Conservation (phyloP, 2,888 invertebrate species). For the Pogonocherus hispidulus region DNA sequence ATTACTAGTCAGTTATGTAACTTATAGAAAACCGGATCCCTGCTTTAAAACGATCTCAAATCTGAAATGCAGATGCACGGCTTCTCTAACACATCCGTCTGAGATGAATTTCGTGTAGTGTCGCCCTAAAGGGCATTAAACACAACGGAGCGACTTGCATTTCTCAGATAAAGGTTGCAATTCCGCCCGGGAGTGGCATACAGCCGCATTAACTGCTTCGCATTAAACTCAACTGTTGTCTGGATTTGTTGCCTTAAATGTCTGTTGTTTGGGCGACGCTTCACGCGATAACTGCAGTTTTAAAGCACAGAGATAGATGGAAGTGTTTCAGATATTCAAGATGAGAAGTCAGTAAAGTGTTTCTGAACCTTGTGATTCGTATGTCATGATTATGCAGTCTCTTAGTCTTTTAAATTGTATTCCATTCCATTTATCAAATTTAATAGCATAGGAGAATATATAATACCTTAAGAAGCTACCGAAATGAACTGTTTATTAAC, state of each 20-base stretch:
- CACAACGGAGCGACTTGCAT: constrained; percentile 21
- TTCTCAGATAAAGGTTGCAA: constrained; percentile 31
- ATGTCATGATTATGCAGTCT: no score
- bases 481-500: no score
- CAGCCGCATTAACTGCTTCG: constrained; percentile 26
- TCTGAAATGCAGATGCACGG: not conserved
- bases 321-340: not conserved
- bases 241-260: constrained; percentile 37
- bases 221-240: constrained; percentile 33
- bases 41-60: not conserved
- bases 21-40: no score
- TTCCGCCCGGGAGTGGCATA: constrained; percentile 18
- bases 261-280: constrained; percentile 27
- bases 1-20: no score
- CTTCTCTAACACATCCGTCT: not conserved
- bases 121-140: constrained; percentile 17
- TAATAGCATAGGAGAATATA: no score
- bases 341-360: not conserved
- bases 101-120: constrained; percentile 20
- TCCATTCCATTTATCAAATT: no score
- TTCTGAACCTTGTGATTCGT: no score
- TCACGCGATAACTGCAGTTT: constrained; percentile 16
- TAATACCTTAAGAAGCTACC: no score
- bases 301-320: constrained; percentile 15
- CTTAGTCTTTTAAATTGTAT: no score